These are phyloP conservation scores for Neomorphus geoffroyi DNA, from an alignment of 2,797 vertebrate genomes.

Conservation along the genomic window DNA sequence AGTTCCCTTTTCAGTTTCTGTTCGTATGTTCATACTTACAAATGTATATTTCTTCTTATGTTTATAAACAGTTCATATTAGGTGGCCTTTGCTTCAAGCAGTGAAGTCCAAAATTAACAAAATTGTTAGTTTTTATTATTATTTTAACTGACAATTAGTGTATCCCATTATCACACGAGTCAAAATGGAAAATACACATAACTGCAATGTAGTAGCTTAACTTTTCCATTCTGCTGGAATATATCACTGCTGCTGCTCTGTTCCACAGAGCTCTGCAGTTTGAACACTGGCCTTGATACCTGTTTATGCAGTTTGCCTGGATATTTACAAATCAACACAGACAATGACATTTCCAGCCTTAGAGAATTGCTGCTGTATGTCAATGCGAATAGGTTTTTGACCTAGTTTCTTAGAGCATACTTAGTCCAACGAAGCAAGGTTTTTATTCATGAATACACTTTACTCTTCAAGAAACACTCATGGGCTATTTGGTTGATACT, in stretches of 20 bases:
- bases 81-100: not conserved
- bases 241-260: not conserved
- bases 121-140: not conserved
- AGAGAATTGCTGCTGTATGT: slow-evolving; percentile 58
- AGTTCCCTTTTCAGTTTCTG: not conserved
- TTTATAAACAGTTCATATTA: not conserved
- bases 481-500: slow-evolving; percentile 38
- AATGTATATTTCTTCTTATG: not conserved
- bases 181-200: not conserved
- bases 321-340: slow-evolving; percentile 64
- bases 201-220: not conserved
- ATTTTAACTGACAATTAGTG: not conserved
- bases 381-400: slow-evolving; percentile 59
- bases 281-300: not conserved
- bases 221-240: slow-evolving; percentile 22
- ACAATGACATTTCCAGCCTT: slow-evolving; percentile 64
- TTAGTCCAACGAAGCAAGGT: slow-evolving; percentile 53
- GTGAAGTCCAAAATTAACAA: not conserved
- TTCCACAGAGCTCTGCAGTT: slow-evolving; percentile 35
- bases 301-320: slow-evolving; percentile 15
- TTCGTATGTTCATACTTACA: not conserved
- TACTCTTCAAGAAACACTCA: slow-evolving; percentile 38
- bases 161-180: not conserved
- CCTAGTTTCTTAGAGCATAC: slow-evolving; percentile 61
- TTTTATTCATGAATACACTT: slow-evolving; percentile 63